phyloP scores from a whole-genome alignment of 2,113 vertebrate species.

The Rhabdornis inornatus region DNA sequence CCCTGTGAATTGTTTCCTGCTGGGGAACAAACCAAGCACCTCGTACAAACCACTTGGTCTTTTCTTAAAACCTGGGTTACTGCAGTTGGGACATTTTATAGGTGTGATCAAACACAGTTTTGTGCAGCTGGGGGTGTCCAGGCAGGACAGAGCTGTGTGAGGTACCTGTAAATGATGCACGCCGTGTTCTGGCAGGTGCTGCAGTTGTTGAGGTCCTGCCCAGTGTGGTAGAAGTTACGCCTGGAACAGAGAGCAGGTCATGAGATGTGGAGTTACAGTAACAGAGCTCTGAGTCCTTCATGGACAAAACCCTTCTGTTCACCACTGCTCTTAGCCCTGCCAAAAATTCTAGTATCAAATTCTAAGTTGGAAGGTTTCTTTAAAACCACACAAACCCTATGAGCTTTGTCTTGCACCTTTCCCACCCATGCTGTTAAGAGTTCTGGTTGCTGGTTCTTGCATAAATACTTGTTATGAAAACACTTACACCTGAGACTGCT shows the following conservation, averaged over 20 bases:
- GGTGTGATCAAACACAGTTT: not conserved
- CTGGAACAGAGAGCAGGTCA: slow-evolving; percentile 75
- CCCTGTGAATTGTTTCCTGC: not conserved
- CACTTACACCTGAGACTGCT: not conserved
- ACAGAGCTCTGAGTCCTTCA: not conserved
- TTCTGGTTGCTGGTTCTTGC: not conserved
- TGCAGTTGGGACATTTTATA: not conserved
- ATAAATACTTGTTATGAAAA: not conserved
- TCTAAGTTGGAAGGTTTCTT: not conserved
- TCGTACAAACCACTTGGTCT: not conserved
- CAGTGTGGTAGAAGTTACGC: slow-evolving; percentile 94
- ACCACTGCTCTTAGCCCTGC: not conserved
- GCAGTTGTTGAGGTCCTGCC: slow-evolving; percentile 98
- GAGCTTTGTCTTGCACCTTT: not conserved
- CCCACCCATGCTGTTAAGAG: not conserved
- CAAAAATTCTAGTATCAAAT: not conserved
- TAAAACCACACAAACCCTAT: not conserved
- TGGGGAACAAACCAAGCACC: not conserved
- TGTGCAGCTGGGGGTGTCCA: not conserved
- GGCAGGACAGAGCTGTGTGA: not conserved
- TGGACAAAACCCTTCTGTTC: not conserved
- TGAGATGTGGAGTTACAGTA: not conserved
- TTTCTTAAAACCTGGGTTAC: not conserved
- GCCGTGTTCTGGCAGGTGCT: slow-evolving; percentile 95
- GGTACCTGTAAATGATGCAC: slow-evolving; percentile 99